These are phyloP conservation scores for Apostichopus californicus DNA, from an alignment of 35 echinoderm and acorn worm species.

Conservation along the genomic window DNA sequence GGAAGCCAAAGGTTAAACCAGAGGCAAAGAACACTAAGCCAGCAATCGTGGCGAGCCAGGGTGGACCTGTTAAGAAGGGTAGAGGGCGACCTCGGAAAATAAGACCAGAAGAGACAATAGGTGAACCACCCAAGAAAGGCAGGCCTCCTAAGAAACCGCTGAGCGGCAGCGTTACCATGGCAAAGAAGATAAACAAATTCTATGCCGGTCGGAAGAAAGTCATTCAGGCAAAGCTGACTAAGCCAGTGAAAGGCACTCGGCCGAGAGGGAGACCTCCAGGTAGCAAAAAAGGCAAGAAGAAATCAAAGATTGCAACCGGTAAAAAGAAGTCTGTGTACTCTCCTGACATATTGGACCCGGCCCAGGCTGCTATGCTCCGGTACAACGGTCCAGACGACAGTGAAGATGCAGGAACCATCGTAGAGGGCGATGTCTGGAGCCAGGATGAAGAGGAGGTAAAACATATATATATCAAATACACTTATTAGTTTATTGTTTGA, in stretches of 20 bases:
- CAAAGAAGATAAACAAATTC: conserved; percentile 67
- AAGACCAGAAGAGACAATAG: conserved; percentile 24
- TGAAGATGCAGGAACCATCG: conserved; percentile 51
- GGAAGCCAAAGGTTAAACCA: conserved; percentile 36
- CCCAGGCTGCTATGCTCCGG: conserved; percentile 50
- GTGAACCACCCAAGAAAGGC: conserved; percentile 51
- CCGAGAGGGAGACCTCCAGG: conserved; percentile 39
- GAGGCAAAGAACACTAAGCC: neutral
- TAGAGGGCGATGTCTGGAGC: conserved; percentile 32
- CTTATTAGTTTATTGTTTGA: neutral
- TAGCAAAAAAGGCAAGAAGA: conserved; percentile 52
- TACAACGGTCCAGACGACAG: conserved; percentile 45
- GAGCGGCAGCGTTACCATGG: conserved; percentile 17
- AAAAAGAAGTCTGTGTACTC: neutral
- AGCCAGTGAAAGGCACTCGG: neutral
- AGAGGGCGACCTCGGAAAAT: conserved; percentile 51
- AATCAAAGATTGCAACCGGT: neutral
- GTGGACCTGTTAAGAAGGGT: conserved; percentile 49
- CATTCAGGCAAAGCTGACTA: neutral
- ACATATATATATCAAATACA: neutral
- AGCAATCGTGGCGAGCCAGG: neutral
- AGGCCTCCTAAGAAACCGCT: conserved; percentile 54
- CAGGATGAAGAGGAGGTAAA: conserved; percentile 48
- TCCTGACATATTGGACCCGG: conserved; percentile 43
- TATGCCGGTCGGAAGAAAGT: conserved; percentile 55